Evolutionary conservation across 30 jellyfish, hydroid and myxozoan species (phyloP), one percentile per base, ranked within the genome.

Genomic region (Aurelia coerulea): DNA sequence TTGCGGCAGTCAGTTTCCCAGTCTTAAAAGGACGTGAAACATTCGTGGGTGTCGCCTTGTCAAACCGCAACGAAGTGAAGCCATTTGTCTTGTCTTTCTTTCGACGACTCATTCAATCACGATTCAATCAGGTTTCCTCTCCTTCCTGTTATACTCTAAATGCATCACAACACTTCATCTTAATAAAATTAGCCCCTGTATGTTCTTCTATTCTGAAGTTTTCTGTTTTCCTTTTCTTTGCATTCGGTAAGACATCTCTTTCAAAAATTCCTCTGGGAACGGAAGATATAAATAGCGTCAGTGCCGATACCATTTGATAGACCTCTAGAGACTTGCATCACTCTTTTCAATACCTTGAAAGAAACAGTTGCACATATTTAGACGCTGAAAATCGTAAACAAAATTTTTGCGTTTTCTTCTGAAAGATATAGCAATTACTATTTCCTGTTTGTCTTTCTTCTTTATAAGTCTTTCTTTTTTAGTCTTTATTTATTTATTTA

Each of bases 41-140:
- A 83, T 69, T 70, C 85, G 49, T 60, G 92, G 86, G 92, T 70
- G 92, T 69, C 84, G 76, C 92, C 80, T 68, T 71, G 80, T 72
- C 64, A 69, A 81, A 83, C 92, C 92, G 74, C 92, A 83, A 73
- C 13, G 59, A 17, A 68, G 73, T 56, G 56, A 52, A 15, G 34
- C 63, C 85, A 41, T 62, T 83, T 64, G 51, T 11, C 34, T 54
- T n/a, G 62, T 13, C 67, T 52, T 68, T 56, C 49, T 70, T 70
- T 17, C 69, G 33, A 58, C 11, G 63, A 19, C 62, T 60, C 68
- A 50, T 65, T 80, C 80, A 78, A 64, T 78, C 88, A 39, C 35
- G n/a, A 59, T 46, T 81, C 82, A 83, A 62, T 83, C 62, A 51
- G 63, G 74, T 13, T 51, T 70, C 80, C 62, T 35, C 63, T 51